phyloP scores from a whole-genome alignment of 2,888 invertebrate genomes.

The Gari tellinella region DNA sequence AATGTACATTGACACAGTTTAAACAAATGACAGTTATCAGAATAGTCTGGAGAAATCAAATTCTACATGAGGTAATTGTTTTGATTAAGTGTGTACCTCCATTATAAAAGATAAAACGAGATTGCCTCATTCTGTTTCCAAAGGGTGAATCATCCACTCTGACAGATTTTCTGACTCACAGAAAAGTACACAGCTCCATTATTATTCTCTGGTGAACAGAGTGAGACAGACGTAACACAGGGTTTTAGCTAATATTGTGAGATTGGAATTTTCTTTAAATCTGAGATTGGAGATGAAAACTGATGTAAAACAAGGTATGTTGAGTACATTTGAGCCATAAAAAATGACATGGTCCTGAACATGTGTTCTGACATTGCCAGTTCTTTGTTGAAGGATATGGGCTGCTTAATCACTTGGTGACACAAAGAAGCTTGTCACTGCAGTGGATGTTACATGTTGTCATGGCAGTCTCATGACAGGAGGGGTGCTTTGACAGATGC shows the following conservation, averaged over 20 bases:
- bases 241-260: not conserved
- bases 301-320: not conserved
- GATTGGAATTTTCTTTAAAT: not conserved
- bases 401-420: too few species aligned
- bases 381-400: too few species aligned
- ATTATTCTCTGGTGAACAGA: conserved; percentile 12
- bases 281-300: not conserved
- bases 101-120: not conserved
- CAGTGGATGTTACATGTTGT: too few species aligned
- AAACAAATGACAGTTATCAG: too few species aligned
- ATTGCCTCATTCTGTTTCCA: not conserved
- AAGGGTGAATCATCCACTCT: conserved; percentile 42
- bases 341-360: not conserved
- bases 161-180: conserved; percentile 39
- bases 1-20: too few species aligned
- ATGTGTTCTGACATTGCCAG: too few species aligned
- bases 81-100: not conserved
- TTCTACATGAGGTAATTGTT: not conserved
- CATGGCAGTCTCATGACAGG: too few species aligned
- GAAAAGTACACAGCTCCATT: conserved; percentile 10
- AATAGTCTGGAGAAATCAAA: too few species aligned
- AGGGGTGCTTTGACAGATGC: too few species aligned
- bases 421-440: too few species aligned
- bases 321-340: not conserved
- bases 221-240: too few species aligned